phyloP scores from a whole-genome alignment of 2,888 invertebrate species.

The Physocephala rufipes region DNA sequence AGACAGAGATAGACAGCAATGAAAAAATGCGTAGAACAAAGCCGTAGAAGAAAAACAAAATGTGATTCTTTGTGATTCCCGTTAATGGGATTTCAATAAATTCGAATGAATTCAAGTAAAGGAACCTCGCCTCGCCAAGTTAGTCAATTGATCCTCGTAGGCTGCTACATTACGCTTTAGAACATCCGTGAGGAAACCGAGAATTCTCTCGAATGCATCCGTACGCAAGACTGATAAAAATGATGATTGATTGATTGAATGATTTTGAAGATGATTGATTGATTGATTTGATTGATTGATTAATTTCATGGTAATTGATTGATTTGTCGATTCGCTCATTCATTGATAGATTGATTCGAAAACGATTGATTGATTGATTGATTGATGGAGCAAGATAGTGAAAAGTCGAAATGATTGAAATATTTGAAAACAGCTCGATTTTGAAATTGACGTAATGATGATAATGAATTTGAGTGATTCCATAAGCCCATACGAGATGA shows the following conservation, averaged over 20 bases:
- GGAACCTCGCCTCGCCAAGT: conserved; percentile 54
- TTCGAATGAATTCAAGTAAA: conserved; percentile 35
- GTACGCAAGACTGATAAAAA: conserved; percentile 84
- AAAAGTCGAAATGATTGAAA: conserved; percentile 1
- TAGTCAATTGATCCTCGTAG: conserved; percentile 73
- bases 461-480: background rate
- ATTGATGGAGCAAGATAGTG: background rate
- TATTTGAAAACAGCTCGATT: background rate
- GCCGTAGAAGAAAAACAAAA: background rate
- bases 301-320: background rate
- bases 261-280: background rate
- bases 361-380: background rate
- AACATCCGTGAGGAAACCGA: conserved; percentile 97
- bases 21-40: background rate
- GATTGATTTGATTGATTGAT: conserved; percentile 1
- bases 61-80: background rate
- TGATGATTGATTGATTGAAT: conserved; percentile 7
- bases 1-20: background rate
- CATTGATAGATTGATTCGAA: background rate
- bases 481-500: background rate
- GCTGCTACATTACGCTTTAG: conserved; percentile 97
- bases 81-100: background rate
- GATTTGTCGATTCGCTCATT: background rate
- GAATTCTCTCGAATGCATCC: conserved; percentile 93
- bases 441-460: background rate